Evolutionary conservation across 2,113 vertebrate species (phyloP).

Genomic region (Otis tarda): DNA sequence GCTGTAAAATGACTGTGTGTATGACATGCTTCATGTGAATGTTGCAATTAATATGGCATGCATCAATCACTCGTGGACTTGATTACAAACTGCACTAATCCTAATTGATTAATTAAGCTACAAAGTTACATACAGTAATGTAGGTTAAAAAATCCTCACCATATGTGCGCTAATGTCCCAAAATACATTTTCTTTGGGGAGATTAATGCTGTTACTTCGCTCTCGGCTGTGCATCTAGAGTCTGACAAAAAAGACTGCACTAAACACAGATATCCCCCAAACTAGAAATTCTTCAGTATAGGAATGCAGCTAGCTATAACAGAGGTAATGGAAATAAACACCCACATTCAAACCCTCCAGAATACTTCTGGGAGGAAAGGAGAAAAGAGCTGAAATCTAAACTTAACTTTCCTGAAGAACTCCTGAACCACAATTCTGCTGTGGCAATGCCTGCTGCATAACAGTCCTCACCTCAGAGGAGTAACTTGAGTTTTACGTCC

Average conservation of each 20-base stretch:
- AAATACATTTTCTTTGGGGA: slow-evolving; percentile 35
- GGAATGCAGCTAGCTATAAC: not conserved
- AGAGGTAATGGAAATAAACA: not conserved
- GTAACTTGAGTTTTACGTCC: not conserved
- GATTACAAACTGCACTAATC: slow-evolving; percentile 56
- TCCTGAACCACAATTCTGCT: not conserved
- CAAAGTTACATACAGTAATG: slow-evolving; percentile 32
- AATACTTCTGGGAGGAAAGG: not conserved
- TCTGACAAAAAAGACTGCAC: not conserved
- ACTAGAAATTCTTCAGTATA: not conserved
- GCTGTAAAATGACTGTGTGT: slow-evolving; percentile 46
- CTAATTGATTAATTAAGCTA: slow-evolving; percentile 62
- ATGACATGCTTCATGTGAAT: slow-evolving; percentile 54
- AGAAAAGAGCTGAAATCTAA: not conserved
- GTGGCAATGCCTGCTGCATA: not conserved
- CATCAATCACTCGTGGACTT: slow-evolving; percentile 64
- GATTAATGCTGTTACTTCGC: not conserved
- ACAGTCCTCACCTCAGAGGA: not conserved
- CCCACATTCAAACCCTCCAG: not conserved
- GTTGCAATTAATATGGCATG: slow-evolving; percentile 50
- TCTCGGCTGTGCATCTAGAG: not conserved
- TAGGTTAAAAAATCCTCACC: slow-evolving; percentile 39
- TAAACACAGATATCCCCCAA: not conserved
- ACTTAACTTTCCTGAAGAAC: not conserved
- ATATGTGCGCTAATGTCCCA: slow-evolving; percentile 11